These are phyloP conservation scores for Microtus richardsoni DNA, from an alignment of 2,113 vertebrate species.

Conservation along the genomic window DNA sequence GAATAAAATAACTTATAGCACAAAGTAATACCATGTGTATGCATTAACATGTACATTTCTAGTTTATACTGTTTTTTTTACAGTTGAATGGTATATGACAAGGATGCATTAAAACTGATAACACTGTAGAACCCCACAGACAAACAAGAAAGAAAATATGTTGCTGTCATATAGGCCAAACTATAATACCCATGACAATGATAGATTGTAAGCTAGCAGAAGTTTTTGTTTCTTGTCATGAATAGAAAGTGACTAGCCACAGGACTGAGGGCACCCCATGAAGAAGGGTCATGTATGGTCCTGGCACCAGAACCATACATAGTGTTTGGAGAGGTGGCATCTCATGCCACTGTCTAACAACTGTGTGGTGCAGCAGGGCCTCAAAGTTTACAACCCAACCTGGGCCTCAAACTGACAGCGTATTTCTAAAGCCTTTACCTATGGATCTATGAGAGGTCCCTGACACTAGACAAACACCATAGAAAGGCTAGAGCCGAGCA, in stretches of 20 bases:
- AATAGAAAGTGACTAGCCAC: fast-evolving
- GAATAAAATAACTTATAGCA: fast-evolving
- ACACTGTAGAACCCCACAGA: fast-evolving
- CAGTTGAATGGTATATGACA: neutral
- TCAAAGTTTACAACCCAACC: no score
- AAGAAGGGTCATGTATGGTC: neutral
- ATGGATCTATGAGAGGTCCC: neutral
- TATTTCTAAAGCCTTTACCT: neutral
- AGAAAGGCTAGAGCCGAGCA: neutral
- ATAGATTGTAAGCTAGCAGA: fast-evolving
- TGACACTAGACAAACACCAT: neutral
- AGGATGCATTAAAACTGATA: neutral
- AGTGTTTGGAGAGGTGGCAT: fast-evolving
- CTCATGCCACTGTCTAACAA: fast-evolving
- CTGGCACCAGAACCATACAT: fast-evolving
- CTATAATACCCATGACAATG: fast-evolving
- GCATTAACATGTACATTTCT: fast-evolving
- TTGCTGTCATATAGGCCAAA: fast-evolving
- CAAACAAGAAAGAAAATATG: neutral
- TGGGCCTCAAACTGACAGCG: neutral
- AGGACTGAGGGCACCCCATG: no score
- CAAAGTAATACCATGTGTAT: fast-evolving
- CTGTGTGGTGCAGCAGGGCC: neutral
- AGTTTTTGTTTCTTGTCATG: neutral
- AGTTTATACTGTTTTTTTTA: neutral